These are phyloP conservation scores for Ophiodon elongatus DNA, from an alignment of 2,113 vertebrate species.

Conservation along the genomic window DNA sequence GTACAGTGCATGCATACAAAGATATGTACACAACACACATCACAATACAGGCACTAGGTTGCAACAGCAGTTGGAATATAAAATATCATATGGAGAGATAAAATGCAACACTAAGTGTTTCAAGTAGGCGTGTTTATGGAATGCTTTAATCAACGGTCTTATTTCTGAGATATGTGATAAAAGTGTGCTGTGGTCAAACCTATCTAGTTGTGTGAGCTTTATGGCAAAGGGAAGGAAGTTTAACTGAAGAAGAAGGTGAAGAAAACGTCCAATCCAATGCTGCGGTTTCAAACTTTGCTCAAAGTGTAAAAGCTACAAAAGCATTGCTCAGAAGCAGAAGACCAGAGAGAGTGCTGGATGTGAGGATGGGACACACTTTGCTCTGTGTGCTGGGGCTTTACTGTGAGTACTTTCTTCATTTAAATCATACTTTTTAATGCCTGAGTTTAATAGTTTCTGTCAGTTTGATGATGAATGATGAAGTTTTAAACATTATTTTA, in stretches of 20 bases:
- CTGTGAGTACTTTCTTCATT: slow-evolving; percentile 11
- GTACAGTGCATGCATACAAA: too few relatives aligned
- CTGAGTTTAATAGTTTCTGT: neutral
- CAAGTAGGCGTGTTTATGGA: neutral
- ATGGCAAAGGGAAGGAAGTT: neutral
- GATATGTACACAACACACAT: too few relatives aligned
- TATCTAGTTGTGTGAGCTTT: neutral
- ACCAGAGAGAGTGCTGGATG: neutral
- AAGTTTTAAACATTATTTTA: neutral
- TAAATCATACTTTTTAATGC: neutral
- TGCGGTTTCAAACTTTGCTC: neutral
- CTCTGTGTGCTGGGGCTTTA: neutral
- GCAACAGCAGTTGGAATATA: neutral
- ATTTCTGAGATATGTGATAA: too few relatives aligned
- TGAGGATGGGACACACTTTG: neutral
- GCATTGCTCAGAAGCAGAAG: neutral
- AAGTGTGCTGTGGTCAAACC: neutral
- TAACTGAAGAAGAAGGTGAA: neutral
- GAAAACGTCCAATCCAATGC: neutral
- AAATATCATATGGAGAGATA: neutral
- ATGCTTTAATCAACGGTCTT: neutral
- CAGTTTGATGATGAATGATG: neutral
- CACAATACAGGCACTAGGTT: too few relatives aligned
- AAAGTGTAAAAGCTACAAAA: neutral
- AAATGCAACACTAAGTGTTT: neutral